These are phyloP conservation scores for Netelia inedita DNA, from an alignment of 2,888 invertebrate genomes.

Conservation along the genomic window DNA sequence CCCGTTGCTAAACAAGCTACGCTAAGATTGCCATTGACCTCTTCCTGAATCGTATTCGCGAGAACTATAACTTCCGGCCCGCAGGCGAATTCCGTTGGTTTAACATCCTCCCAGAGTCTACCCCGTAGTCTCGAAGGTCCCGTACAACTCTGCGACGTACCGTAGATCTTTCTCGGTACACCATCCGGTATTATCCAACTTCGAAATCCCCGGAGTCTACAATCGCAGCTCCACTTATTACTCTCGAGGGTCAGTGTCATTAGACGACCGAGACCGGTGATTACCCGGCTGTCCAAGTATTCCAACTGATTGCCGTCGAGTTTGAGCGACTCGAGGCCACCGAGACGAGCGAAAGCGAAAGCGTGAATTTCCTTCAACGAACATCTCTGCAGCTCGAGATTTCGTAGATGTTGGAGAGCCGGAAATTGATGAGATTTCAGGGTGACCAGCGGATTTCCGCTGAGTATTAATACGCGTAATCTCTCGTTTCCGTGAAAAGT, in stretches of 20 bases:
- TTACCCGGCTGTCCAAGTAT: conserved; percentile 89
- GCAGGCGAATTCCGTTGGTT: conserved; percentile 93
- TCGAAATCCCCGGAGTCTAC: conserved; percentile 93
- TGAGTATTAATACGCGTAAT: conserved; percentile 91
- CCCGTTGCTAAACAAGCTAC: conserved; percentile 93
- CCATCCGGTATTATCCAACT: conserved; percentile 90
- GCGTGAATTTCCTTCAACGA: conserved; percentile 91
- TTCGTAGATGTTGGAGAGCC: conserved; percentile 91
- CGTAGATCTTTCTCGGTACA: conserved; percentile 90
- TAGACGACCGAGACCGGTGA: conserved; percentile 91
- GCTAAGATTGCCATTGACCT: conserved; percentile 93
- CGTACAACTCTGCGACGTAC: conserved; percentile 90
- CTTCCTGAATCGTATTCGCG: conserved; percentile 88
- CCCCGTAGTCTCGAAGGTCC: conserved; percentile 90
- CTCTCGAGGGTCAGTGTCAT: conserved; percentile 93
- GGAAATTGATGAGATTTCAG: conserved; percentile 93
- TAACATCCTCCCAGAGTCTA: conserved; percentile 92
- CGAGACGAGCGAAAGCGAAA: conserved; percentile 91
- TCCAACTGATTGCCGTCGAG: conserved; percentile 93
- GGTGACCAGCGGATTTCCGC: conserved; percentile 92
- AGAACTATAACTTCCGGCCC: conserved; percentile 89
- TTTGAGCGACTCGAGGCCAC: conserved; percentile 91
- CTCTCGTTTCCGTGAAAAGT: conserved; percentile 95
- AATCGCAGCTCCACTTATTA: conserved; percentile 97
- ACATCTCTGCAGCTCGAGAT: conserved; percentile 93